A percentile compares a stretch with the other conserved stretches of the same genome.
These are phyloP conservation scores for Salvelinus namaycush DNA, from an alignment of 2,113 vertebrate species.

Conservation along the genomic window DNA sequence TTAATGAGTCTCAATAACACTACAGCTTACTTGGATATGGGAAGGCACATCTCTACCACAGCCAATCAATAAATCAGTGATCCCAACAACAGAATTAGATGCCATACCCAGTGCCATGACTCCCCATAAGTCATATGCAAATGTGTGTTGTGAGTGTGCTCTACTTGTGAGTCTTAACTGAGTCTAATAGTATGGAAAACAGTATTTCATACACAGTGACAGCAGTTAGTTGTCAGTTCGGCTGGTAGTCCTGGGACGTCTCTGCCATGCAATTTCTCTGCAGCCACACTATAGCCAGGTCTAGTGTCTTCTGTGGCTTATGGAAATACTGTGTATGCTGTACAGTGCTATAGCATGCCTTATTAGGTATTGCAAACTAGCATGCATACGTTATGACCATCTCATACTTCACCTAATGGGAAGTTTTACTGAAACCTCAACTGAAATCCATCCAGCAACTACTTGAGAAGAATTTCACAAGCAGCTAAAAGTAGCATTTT, in stretches of 20 bases:
- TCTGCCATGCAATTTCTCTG: background rate
- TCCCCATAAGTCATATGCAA: slow-evolving; percentile 61
- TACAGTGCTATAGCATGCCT: too few species aligned
- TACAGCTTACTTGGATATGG: slow-evolving; percentile 73
- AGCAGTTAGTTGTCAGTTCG: background rate
- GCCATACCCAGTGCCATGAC: slow-evolving; percentile 49
- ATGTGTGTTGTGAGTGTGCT: slow-evolving; percentile 49
- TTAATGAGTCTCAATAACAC: slow-evolving; percentile 76
- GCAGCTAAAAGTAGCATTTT: too few species aligned
- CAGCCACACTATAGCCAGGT: too few species aligned
- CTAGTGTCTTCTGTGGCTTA: slow-evolving; percentile 1
- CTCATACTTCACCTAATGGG: background rate
- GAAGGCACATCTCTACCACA: slow-evolving; percentile 70
- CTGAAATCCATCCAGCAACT: too few species aligned
- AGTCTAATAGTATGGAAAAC: slow-evolving; percentile 33
- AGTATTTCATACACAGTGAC: slow-evolving; percentile 27
- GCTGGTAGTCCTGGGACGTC: background rate
- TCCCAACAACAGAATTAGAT: slow-evolving; percentile 65
- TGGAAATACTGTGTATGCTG: background rate
- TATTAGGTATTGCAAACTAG: background rate
- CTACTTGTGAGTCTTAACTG: slow-evolving; percentile 29
- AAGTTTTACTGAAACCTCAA: background rate
- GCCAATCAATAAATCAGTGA: slow-evolving; percentile 76
- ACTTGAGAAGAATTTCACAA: too few species aligned
- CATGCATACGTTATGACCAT: background rate